Base-by-base conservation (phyloP, 2,113 vertebrate genomes). In the Chaetops frenatus region DNA sequence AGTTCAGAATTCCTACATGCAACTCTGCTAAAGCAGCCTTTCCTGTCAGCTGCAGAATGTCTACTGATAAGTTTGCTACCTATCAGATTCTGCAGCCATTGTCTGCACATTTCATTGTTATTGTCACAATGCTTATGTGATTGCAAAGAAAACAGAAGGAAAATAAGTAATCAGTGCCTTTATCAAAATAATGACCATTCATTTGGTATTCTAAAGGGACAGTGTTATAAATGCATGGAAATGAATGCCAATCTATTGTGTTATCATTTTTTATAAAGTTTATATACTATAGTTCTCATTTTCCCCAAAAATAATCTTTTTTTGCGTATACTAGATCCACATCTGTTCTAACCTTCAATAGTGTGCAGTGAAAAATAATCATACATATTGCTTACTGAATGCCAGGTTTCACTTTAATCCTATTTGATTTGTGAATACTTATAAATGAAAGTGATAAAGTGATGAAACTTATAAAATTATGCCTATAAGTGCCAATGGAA, bases 81-180 rank as follows among this genome's bases (percentile, higher is more conserved):
- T 53, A 79, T 62, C 29, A 90, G 57, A 86, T 92, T 61, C 40
- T 61, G 28, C 38, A 77, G 36, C 45, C 23, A 25, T 58, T 93
- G 67, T 88, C 84, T 90, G 29, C 33, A 86, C 50, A 88, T 86
- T 85, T 88, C 88, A 58, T 88, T 95, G 81, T 92, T 85, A 36
- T 45, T 73, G n/a, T 45, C 71, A 93, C 85, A 95, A 93, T 93
- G 82, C 58, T 86, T 61, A 28, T 88, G 50, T 92, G 92, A 96
- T 96, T 96, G 62, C 42, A 73, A 35, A 73, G 42, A 62, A 94
- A 94, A 92, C 22, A 80, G 73, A 90, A 87, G 79, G 44, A 87
- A 91, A 56, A 36, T 14, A 64, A 84, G 44, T 44, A 92, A 95
- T 82, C 71, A 82, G 48, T 36, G 35, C 60, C 31, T 61, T 33